phyloP scores from a whole-genome alignment of 2,113 vertebrate genomes.

The Telmatochromis brachygnathus region DNA sequence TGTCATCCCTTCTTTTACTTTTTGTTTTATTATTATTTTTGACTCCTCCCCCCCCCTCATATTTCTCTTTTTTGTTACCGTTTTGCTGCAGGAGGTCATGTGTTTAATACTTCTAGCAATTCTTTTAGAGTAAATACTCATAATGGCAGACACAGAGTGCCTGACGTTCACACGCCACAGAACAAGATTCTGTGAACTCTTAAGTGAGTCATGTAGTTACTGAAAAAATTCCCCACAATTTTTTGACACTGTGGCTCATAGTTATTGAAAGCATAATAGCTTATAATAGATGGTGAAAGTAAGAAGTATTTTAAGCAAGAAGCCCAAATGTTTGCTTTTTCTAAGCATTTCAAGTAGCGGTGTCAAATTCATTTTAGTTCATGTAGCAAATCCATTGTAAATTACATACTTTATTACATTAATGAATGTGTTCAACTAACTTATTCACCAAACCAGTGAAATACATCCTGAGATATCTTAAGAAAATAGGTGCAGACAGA shows the following conservation, averaged over 20 bases:
- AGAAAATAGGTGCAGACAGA: not conserved
- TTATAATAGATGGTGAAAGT: not conserved
- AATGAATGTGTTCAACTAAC: not conserved
- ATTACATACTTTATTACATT: not conserved
- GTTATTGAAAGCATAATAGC: not conserved
- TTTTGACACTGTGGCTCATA: not conserved
- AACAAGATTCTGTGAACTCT: not conserved
- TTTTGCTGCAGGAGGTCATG: not conserved
- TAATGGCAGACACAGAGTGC: not conserved
- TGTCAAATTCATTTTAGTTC: not conserved
- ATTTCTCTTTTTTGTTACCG: not conserved
- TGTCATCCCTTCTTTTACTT: not conserved
- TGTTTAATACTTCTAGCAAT: not conserved
- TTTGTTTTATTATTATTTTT: not conserved
- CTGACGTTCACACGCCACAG: not conserved
- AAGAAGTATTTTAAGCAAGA: not conserved
- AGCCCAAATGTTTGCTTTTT: not conserved
- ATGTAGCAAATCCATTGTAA: not conserved
- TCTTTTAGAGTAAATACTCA: not conserved
- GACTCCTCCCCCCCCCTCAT: accelerated
- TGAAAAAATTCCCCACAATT: not conserved
- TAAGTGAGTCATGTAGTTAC: not conserved
- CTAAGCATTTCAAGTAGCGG: not conserved
- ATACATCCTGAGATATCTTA: not conserved
- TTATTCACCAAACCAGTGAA: not conserved